Evolutionary conservation across 2,888 invertebrate genomes (phyloP).

Genomic region (Spisula subtruncata): DNA sequence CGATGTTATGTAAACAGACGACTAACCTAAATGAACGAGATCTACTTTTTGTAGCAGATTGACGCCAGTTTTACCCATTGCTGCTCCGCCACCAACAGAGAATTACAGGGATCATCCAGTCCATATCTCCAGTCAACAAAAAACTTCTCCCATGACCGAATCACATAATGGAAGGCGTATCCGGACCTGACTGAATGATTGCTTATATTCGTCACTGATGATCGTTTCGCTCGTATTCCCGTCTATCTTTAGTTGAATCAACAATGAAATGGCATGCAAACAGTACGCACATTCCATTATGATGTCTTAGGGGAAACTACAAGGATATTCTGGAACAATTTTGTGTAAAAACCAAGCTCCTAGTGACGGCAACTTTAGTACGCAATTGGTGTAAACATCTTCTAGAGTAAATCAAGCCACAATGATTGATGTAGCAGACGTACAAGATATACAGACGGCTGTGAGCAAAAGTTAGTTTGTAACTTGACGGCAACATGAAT

Average conservation of each 20-base stretch:
- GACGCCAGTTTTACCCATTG: too few relatives aligned
- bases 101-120: too few relatives aligned
- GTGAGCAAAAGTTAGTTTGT: background rate
- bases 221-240: background rate
- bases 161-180: background rate
- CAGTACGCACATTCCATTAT: background rate
- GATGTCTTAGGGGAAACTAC: background rate
- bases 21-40: too few relatives aligned
- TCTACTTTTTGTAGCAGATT: too few relatives aligned
- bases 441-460: background rate
- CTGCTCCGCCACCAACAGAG: too few relatives aligned
- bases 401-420: slow-evolving; percentile 1
- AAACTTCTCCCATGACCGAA: too few relatives aligned
- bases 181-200: background rate
- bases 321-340: background rate
- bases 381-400: background rate
- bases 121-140: too few relatives aligned
- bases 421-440: background rate
- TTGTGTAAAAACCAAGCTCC: background rate
- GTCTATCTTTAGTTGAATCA: background rate
- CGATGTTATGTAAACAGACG: too few relatives aligned
- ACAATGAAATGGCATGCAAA: background rate
- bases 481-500: background rate
- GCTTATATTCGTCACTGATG: background rate
- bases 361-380: background rate